A percentile compares a stretch with the other conserved stretches of the same genome.
phyloP scores from a whole-genome alignment of 1,140 invertebrate genomes.

The Diprion similis region DNA sequence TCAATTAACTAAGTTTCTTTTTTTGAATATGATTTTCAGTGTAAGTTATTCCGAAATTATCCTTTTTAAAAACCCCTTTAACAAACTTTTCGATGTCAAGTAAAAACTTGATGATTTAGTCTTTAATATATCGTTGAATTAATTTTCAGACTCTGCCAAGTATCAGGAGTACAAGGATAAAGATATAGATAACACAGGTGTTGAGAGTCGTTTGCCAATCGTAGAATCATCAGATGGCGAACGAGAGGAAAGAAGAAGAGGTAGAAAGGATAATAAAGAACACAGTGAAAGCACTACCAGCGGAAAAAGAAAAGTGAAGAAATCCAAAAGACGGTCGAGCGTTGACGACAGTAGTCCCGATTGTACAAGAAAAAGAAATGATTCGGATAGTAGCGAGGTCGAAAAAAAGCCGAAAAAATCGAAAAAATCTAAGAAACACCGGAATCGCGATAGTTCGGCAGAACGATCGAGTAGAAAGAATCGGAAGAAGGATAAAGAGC shows the following conservation, averaged over 20 bases:
- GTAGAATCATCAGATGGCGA: slow-evolving; percentile 36
- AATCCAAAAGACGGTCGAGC: slow-evolving; percentile 31
- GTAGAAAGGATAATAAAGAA: slow-evolving; percentile 27
- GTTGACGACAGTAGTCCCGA: slow-evolving; percentile 36
- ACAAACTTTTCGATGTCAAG: slow-evolving; percentile 1
- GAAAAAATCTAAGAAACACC: slow-evolving; percentile 59
- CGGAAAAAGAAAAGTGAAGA: slow-evolving; percentile 38
- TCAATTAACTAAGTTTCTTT: too few relatives aligned
- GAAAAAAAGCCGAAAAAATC: slow-evolving; percentile 48
- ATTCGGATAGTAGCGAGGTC: slow-evolving; percentile 49
- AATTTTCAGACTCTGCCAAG: slow-evolving; percentile 69
- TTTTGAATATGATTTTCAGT: not conserved
- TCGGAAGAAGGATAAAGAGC: slow-evolving; percentile 49
- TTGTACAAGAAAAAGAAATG: slow-evolving; percentile 39
- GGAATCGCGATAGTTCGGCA: slow-evolving; percentile 40
- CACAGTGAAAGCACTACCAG: slow-evolving; percentile 27
- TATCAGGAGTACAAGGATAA: slow-evolving; percentile 73
- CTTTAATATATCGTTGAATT: slow-evolving; percentile 47
- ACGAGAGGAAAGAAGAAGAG: slow-evolving; percentile 26
- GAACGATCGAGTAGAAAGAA: slow-evolving; percentile 47
- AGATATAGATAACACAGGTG: slow-evolving; percentile 51
- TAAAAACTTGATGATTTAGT: slow-evolving; percentile 31
- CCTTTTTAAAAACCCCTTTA: slow-evolving; percentile 45
- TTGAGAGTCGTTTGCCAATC: slow-evolving; percentile 30
- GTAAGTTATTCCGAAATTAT: not conserved